These are phyloP conservation scores for Baryphthengus martii DNA, from an alignment of 2,113 vertebrate genomes.

Conservation along the genomic window DNA sequence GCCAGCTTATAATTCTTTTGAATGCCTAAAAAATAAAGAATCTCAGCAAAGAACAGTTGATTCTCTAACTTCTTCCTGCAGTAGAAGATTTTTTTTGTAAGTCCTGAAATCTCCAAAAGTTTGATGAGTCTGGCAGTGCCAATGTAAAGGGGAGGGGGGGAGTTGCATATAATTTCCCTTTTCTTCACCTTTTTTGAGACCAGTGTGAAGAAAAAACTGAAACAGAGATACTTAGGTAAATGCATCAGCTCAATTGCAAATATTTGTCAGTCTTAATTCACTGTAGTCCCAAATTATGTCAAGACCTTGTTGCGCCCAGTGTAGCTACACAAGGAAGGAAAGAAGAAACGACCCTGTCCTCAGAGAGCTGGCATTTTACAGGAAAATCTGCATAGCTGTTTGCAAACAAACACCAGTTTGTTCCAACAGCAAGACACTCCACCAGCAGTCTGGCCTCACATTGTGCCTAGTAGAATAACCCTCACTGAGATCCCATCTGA, in stretches of 20 bases:
- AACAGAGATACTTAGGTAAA: slow-evolving; percentile 3
- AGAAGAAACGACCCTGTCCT: background rate
- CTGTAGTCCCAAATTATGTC: background rate
- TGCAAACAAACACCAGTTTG: background rate
- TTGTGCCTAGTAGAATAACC: background rate
- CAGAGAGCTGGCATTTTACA: background rate
- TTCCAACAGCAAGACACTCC: background rate
- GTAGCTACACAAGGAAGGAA: background rate
- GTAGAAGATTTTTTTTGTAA: background rate
- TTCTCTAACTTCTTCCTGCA: background rate
- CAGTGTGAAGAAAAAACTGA: background rate
- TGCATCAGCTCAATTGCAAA: background rate
- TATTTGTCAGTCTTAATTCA: background rate
- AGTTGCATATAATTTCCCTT: background rate
- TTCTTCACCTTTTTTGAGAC: background rate
- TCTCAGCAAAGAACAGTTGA: background rate
- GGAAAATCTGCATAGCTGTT: background rate
- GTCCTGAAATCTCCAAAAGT: background rate
- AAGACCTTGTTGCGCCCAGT: background rate
- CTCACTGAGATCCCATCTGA: background rate
- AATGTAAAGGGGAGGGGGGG: background rate
- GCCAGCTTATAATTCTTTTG: background rate
- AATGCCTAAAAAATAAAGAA: background rate
- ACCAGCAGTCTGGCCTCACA: accelerated
- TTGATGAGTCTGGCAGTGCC: background rate